phyloP scores from a whole-genome alignment of 2,888 invertebrate species.

The Hylaea fasciaria region DNA sequence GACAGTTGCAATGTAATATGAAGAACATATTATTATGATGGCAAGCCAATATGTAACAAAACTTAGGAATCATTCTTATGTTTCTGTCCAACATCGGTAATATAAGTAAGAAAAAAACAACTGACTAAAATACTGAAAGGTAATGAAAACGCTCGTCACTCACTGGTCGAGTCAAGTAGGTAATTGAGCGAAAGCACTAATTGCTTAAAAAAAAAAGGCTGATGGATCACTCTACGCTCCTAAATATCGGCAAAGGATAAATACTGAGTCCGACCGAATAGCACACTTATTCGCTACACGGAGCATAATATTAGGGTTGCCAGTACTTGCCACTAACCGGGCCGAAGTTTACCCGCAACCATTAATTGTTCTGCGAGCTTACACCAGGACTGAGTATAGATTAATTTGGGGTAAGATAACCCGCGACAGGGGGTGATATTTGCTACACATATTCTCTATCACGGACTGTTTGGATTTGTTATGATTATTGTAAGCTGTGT shows the following conservation, averaged over 20 bases:
- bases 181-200: background rate
- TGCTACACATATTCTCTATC: constrained; percentile 1
- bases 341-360: constrained; percentile 48
- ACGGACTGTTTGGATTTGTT: background rate
- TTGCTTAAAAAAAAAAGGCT: constrained; percentile 12
- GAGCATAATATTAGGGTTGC: constrained; percentile 39
- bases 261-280: constrained; percentile 37
- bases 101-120: too few relatives aligned
- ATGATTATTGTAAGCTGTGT: background rate
- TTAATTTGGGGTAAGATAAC: constrained; percentile 52
- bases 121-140: too few relatives aligned
- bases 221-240: constrained; percentile 26
- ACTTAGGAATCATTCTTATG: too few relatives aligned
- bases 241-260: constrained; percentile 40
- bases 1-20: too few relatives aligned
- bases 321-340: constrained; percentile 30
- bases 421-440: constrained; percentile 22
- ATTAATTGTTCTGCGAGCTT: constrained; percentile 54
- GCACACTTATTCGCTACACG: constrained; percentile 33
- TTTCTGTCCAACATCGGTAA: too few relatives aligned
- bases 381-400: constrained; percentile 45
- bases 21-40: too few relatives aligned
- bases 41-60: too few relatives aligned
- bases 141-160: too few relatives aligned
- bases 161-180: too few relatives aligned